Base-by-base conservation (phyloP, 2,797 vertebrate genomes). In the Pangasius macronema region DNA sequence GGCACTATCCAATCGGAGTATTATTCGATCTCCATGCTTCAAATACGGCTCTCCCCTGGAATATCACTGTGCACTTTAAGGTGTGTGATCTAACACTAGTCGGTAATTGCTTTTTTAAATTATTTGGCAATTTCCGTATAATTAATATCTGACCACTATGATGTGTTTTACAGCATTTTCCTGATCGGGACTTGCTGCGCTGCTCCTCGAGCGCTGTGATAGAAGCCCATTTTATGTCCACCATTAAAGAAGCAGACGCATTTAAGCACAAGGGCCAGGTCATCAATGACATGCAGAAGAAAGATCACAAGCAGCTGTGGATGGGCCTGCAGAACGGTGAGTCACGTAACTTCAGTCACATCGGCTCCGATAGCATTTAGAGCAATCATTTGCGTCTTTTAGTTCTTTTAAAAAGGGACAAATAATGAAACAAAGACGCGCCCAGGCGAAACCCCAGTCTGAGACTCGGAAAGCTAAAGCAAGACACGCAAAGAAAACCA, bases 271-370 rank as follows among this genome's bases (percentile, higher is more conserved):
- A 99, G 96, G 97, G 99, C 91, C 98, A 99, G 95, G 97, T 99
- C 63, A 96, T 99, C 91, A 99, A 99, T 89, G 98, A 99, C 94
- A 99, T 99, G 98, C 98, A 99, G 95, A 99, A 98, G 92, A 99
- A 99, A 93, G 98, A 99, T 95, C 99, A 99, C 95, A 99, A 99
- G 53, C 99, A 99, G 89, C 96, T 99, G 90, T 99, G 99, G 99
- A 99, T 99, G 98, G 98, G 98, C 89, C 96, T 99, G 89, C 98
- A 99, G 93, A 99, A 99, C 59, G 98, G 98, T 99, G 95, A 95
- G 93, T 57, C 33, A 36, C 1, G 36, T 39, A 27, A 46, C 24
- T 18, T 81, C n/a, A 39, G 22, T 80, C 57, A 16, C 14, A 2
- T n/a, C 10, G 22, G 3, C n/a, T 82, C 36, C 7, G 77, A 59